These are phyloP conservation scores for Orientallactaga sibirica DNA, from an alignment of 2,797 vertebrate species.

Conservation along the genomic window DNA sequence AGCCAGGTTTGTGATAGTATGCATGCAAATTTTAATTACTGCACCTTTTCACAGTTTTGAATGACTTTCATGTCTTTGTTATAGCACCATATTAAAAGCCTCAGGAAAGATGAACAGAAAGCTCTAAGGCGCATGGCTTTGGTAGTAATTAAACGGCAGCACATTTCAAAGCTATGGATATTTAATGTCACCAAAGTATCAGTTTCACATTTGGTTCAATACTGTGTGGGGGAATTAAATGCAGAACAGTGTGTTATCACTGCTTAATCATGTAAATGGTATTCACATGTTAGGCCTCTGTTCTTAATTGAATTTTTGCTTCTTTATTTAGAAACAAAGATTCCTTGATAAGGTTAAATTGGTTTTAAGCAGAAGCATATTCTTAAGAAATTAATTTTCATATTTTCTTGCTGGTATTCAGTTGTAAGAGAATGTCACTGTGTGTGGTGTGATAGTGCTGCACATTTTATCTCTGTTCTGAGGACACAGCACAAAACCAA, in stretches of 20 bases:
- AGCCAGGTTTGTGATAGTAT: neutral
- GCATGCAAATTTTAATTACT: slow-evolving; percentile 31
- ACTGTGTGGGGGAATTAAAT: slow-evolving; percentile 79
- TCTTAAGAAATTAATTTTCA: slow-evolving; percentile 77
- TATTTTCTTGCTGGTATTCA: slow-evolving; percentile 58
- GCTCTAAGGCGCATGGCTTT: slow-evolving; percentile 54
- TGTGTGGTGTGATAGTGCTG: neutral
- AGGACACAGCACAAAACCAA: rapidly evolving
- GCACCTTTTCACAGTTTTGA: slow-evolving; percentile 63
- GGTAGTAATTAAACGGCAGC: slow-evolving; percentile 73
- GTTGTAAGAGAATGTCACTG: slow-evolving; percentile 50
- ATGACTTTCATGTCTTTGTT: slow-evolving; percentile 30
- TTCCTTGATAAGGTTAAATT: slow-evolving; percentile 78
- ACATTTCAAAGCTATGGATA: slow-evolving; percentile 79
- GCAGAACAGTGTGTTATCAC: slow-evolving; percentile 73
- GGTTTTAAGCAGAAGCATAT: slow-evolving; percentile 80
- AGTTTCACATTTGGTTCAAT: slow-evolving; percentile 80
- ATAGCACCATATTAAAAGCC: slow-evolving; percentile 23
- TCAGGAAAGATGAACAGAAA: slow-evolving; percentile 69
- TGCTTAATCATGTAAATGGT: slow-evolving; percentile 78
- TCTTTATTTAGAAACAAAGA: slow-evolving; percentile 84
- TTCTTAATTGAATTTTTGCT: slow-evolving; percentile 82
- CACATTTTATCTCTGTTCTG: slow-evolving; percentile 12
- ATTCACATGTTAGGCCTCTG: slow-evolving; percentile 80
- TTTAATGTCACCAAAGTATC: slow-evolving; percentile 81